A percentile compares a stretch with the other conserved stretches of the same genome.
phyloP scores from a whole-genome alignment of 2,797 vertebrate genomes.

The Coluber constrictor region DNA sequence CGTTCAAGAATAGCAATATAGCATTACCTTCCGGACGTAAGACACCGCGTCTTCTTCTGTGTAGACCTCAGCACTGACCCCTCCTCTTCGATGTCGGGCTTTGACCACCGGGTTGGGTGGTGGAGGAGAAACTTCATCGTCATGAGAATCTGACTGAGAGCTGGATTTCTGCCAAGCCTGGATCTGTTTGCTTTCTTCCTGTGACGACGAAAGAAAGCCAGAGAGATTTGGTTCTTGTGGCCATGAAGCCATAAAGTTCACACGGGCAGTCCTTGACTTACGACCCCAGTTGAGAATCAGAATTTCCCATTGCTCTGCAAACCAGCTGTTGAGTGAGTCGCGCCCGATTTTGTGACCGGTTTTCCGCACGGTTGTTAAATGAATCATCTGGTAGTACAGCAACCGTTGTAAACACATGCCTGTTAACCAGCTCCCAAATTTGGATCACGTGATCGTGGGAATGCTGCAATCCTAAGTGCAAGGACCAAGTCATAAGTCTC shows the following conservation, averaged over 20 bases:
- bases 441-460: background rate
- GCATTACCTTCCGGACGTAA: conserved; percentile 91
- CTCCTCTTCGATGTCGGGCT: conserved; percentile 86
- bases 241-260: background rate
- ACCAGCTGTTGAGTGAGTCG: background rate
- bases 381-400: background rate
- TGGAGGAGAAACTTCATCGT: conserved; percentile 90
- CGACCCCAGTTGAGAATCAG: background rate
- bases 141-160: conserved; percentile 91
- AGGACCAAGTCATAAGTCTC: background rate
- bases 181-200: conserved; percentile 96
- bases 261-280: background rate
- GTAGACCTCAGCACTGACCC: conserved; percentile 95
- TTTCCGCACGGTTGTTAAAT: background rate
- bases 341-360: background rate
- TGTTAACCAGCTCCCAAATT: background rate
- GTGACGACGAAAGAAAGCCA: conserved; percentile 24
- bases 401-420: background rate
- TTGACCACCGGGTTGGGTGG: conserved; percentile 91
- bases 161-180: conserved; percentile 92
- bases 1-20: accelerated
- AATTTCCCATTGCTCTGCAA: background rate
- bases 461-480: background rate
- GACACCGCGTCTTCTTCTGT: conserved; percentile 97
- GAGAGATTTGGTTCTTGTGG: background rate